phyloP scores from a whole-genome alignment of 2,113 vertebrate species.

The Conger conger region DNA sequence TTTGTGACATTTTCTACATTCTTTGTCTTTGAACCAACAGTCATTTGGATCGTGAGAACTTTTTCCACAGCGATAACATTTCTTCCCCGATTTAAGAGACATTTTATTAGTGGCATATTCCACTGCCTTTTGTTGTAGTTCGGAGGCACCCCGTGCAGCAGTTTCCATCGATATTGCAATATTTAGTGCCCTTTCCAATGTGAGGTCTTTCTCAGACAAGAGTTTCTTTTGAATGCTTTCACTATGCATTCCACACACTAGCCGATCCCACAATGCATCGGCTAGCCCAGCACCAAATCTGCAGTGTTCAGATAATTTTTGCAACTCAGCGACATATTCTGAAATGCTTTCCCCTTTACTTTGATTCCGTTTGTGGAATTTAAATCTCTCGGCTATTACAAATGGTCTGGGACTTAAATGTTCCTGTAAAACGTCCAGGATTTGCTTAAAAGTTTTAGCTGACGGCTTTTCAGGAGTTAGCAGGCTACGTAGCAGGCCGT shows the following conservation, averaged over 20 bases:
- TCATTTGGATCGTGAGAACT: neutral
- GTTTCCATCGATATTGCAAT: constrained; percentile 29
- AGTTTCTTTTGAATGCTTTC: constrained; percentile 14
- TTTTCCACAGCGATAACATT: neutral
- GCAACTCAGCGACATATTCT: constrained; percentile 51
- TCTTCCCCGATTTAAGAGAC: neutral
- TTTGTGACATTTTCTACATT: neutral
- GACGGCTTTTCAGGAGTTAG: constrained; percentile 9
- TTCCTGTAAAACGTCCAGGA: constrained; percentile 46
- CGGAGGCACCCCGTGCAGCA: constrained; percentile 6
- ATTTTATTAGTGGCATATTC: neutral
- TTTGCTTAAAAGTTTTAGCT: constrained; percentile 30
- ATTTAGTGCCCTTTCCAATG: constrained; percentile 7
- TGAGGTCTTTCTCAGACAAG: constrained; percentile 12
- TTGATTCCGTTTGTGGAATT: constrained; percentile 40
- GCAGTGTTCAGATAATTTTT: constrained; percentile 25
- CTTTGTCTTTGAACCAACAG: neutral
- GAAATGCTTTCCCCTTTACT: constrained; percentile 51
- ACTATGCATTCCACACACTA: constrained; percentile 20
- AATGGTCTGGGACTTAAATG: constrained; percentile 48
- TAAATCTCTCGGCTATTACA: constrained; percentile 52
- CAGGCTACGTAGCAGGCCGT: neutral
- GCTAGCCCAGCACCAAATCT: neutral
- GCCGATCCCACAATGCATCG: constrained; percentile 20
- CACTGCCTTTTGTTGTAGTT: neutral